Evolutionary conservation across 2,888 invertebrate species (phyloP), one percentile per base, ranked within the genome.

Genomic region (Leptinotarsa rubiginosa): DNA sequence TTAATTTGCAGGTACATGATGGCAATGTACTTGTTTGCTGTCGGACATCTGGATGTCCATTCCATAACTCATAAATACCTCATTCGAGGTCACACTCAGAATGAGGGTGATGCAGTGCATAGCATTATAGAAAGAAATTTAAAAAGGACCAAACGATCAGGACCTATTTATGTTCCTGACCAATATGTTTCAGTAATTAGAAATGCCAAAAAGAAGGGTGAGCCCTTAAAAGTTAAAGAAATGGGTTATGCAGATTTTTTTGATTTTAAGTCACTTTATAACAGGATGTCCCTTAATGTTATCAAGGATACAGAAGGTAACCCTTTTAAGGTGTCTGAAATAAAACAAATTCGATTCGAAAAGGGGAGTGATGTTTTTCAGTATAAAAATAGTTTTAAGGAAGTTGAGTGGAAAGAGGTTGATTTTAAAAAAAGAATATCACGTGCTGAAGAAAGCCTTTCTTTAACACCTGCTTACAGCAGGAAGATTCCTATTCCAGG

Each of bases 31-130:
- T 62, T 70, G 15, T 77, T 74, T 66, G 74, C 75, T 7, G 70
- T 77, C 0, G 47, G 70, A 31, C 16, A 54, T 3, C 64, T 73
- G 54, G 47, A 70, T 16, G 75, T 77, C 41, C 41, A 69, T 16
- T 68, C 74, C 20, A 74, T 78, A 13, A 76, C 74, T n/a, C 77
- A 78, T 41, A 75, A 75, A 59, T 77, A 69, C 64, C 56, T 75
- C 20, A 74, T 75, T 4, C 56, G 62, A 1, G 77, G 77, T 1
- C 77, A 78, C 54, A 76, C 74, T 0, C 77, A 74, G 59, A 78
- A 78, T 69, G 72, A 77, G 52, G 77, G 65, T 10, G 74, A 75
- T 52, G 59, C 75, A 20, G 65, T 75, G 10, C 71, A 77, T 47
- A 75, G 73, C 65, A 62, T 71, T 13, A 77, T 77, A 31, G 75